Evolutionary conservation across 2,888 invertebrate genomes (phyloP).

Genomic region (Athalia cordata): DNA sequence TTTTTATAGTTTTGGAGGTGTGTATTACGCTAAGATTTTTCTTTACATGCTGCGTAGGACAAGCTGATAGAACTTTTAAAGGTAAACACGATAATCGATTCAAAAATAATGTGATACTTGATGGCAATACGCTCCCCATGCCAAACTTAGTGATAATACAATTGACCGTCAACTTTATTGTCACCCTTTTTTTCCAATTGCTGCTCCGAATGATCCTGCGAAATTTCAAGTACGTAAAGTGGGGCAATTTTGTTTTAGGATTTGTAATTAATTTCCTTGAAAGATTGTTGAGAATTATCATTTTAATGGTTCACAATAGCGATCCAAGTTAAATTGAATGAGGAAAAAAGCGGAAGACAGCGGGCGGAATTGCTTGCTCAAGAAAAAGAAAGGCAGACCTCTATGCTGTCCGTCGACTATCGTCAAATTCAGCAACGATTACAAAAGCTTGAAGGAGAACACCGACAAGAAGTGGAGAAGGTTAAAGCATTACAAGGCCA

Average conservation of each 20-base stretch:
- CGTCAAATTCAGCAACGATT: constrained; percentile 94
- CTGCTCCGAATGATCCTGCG: constrained; percentile 29
- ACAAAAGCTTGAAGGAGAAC: constrained; percentile 93
- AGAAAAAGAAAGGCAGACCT: constrained; percentile 95
- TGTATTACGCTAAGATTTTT: constrained; percentile 61
- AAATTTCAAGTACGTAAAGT: constrained; percentile 33
- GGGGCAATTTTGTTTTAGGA: neutral
- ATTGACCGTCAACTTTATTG: constrained; percentile 48
- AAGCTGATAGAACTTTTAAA: constrained; percentile 81
- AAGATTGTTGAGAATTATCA: neutral
- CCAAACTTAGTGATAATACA: constrained; percentile 19
- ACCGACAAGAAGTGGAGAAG: constrained; percentile 89
- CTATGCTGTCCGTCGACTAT: constrained; percentile 95
- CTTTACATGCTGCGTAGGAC: constrained; percentile 79
- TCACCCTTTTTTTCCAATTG: constrained; percentile 49
- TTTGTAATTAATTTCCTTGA: neutral
- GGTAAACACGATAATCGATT: constrained; percentile 74
- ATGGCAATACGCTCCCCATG: neutral
- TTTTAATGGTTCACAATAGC: constrained; percentile 76
- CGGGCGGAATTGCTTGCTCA: constrained; percentile 91
- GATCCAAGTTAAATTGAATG: constrained; percentile 92
- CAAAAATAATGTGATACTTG: constrained; percentile 11
- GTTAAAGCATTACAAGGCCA: constrained; percentile 89
- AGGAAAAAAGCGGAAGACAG: constrained; percentile 91
- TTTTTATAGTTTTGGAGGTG: constrained; percentile 2